Percentiles rank a stretch among this genome's conserved stretches.
Evolutionary conservation across 2,888 invertebrate genomes (phyloP).

Genomic region (Volucella bombylans): DNA sequence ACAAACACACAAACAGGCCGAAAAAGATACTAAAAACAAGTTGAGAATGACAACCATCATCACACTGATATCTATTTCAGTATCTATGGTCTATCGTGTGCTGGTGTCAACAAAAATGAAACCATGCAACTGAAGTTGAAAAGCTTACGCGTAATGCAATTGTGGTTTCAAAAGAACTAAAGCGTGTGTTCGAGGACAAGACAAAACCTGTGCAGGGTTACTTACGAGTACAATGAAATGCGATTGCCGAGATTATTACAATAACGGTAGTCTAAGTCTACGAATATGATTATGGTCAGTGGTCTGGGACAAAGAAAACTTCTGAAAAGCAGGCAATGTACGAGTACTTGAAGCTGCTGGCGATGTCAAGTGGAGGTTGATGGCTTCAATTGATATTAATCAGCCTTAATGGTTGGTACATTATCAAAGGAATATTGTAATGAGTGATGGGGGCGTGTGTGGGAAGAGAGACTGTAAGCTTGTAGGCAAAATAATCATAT

Average conservation of each 20-base stretch:
- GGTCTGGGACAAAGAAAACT: slow-evolving; percentile 18
- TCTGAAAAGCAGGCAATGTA: slow-evolving; percentile 21
- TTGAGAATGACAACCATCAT: too few relatives aligned
- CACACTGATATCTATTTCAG: too few relatives aligned
- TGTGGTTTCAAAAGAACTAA: slow-evolving; percentile 35
- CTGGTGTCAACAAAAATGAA: slow-evolving; percentile 7
- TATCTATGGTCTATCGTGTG: too few relatives aligned
- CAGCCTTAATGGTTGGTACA: slow-evolving; percentile 53
- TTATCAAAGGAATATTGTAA: slow-evolving; percentile 20
- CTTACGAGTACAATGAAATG: slow-evolving; percentile 20
- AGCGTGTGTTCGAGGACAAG: slow-evolving; percentile 53
- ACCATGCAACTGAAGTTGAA: neutral
- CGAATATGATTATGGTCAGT: slow-evolving; percentile 44
- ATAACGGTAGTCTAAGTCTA: too few relatives aligned
- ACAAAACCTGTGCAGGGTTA: slow-evolving; percentile 47
- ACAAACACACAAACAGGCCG: too few relatives aligned
- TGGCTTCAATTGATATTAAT: slow-evolving; percentile 72
- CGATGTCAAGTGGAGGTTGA: slow-evolving; percentile 64
- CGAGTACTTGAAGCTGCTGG: slow-evolving; percentile 38
- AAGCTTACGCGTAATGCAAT: slow-evolving; percentile 33
- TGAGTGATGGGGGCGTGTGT: neutral
- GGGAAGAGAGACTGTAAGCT: slow-evolving; percentile 9
- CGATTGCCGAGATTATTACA: slow-evolving; percentile 26
- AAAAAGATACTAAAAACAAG: too few relatives aligned
- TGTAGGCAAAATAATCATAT: slow-evolving; percentile 41